Evolutionary conservation across 92 coral and sea anemone species (phyloP).

Genomic region (Ricordea florida): DNA sequence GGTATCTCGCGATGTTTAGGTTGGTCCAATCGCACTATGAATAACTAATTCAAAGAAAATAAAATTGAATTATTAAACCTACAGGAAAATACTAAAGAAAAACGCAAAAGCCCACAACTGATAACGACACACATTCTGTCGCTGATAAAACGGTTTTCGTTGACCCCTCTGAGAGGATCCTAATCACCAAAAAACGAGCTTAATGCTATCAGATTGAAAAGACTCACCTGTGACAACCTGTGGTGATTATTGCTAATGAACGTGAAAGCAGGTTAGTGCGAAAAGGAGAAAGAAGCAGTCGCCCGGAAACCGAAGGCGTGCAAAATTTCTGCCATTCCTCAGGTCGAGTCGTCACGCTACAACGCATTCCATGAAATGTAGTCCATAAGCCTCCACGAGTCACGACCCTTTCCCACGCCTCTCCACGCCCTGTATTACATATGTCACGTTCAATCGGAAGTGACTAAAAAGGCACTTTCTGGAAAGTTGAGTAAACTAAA

Average conservation of each 20-base stretch:
- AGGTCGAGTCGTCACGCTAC: conserved; percentile 1
- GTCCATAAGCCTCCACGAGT: neutral
- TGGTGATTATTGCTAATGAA: conserved; percentile 10
- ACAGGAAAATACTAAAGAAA: neutral
- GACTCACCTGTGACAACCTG: conserved; percentile 30
- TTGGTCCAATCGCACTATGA: neutral
- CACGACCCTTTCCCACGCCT: neutral
- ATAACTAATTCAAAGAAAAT: neutral
- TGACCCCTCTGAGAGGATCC: neutral
- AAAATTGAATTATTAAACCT: conserved; percentile 3
- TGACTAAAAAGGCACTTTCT: no score
- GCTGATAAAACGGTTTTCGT: neutral
- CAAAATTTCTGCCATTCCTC: conserved; percentile 16
- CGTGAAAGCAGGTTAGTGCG: conserved; percentile 13
- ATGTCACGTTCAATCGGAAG: no score
- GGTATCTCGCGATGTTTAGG: no score
- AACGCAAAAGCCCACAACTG: neutral
- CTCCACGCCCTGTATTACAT: no score
- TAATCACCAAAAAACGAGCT: neutral
- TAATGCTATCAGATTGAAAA: neutral
- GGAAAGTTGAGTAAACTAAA: no score
- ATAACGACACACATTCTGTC: neutral
- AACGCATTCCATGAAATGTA: conserved; percentile 5
- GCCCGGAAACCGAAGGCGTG: neutral
- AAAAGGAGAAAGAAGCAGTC: no score